Conservation (phyloP, 1,140 invertebrate genomes). For the Calephelis nemesis region DNA sequence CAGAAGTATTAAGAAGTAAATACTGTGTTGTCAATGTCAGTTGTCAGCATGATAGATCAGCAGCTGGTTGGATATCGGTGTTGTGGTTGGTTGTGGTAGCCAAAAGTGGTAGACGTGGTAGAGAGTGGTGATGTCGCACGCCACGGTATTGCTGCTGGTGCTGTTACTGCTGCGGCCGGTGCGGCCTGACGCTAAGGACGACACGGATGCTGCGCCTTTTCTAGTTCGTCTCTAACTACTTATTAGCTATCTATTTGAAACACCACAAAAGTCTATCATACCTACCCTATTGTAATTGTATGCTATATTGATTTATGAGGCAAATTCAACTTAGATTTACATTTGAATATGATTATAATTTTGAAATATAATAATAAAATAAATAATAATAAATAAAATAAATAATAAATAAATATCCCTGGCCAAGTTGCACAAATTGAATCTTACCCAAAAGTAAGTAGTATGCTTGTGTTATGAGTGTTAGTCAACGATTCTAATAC, state of each 20-base stretch:
- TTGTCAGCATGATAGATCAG: not conserved
- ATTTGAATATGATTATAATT: too few species aligned
- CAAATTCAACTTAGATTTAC: too few species aligned
- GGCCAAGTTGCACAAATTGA: too few species aligned
- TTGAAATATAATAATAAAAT: too few species aligned
- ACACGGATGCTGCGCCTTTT: constrained; percentile 41
- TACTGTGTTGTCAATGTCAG: not conserved
- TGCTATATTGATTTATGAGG: too few species aligned
- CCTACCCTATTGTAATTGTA: not conserved
- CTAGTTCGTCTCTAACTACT: constrained; percentile 28
- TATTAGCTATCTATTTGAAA: not conserved
- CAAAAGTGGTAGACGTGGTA: too few species aligned
- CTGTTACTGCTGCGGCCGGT: constrained; percentile 1
- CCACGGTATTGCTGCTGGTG: not conserved
- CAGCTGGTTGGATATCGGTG: not conserved
- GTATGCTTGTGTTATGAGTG: too few species aligned
- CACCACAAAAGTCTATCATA: not conserved
- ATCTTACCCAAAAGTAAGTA: too few species aligned
- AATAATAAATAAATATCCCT: too few species aligned
- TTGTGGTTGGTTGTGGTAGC: not conserved
- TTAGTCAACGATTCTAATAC: too few species aligned
- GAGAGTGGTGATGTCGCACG: not conserved
- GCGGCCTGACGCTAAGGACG: constrained; percentile 33
- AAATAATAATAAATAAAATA: too few species aligned
- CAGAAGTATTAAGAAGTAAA: not conserved